Base-by-base conservation (phyloP, 2,888 invertebrate genomes). In the Onthophagus sagittarius region DNA sequence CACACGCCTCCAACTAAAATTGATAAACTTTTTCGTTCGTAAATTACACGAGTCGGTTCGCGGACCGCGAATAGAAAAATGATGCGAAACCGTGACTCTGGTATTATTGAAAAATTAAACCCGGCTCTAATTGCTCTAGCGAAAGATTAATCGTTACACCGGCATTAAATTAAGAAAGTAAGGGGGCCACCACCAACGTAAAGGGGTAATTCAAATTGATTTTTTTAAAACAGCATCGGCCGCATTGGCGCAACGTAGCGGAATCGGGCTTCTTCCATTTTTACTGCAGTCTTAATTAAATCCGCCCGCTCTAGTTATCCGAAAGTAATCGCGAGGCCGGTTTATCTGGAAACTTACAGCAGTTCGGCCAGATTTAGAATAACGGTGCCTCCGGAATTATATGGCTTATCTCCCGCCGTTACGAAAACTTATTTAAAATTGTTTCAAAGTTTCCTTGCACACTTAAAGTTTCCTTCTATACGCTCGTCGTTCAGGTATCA, bases 201-300 rank as follows among this genome's bases (percentile, higher is more conserved):
- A 53, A 53, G 39, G 7, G 39, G 11, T 9, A 53, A 53, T 53
- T 53, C 39, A 53, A 53, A 53, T 53, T 53, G 39, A 53, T 53
- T 53, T 53, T 23, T 23, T 53, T 53, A 1, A 53, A 53, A 53
- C 39, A 11, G 39, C 39, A 53, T 53, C 39, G 39, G 39, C 39
- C 39, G 39, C 39, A 53, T 53, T 53, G 39, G 39, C 39, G 39
- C 39, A 53, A 53, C 39, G 39, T 9, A 53, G 39, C 9, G 39
- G 23, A 23, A 23, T 23, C 39, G 7, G 39, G 9, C 39, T 11
- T 53, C 39, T 53, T 53, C 39, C 39, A 53, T 53, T 53, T 67
- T 32, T 67, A 32, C 67, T 31, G 67, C 67, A 67, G 23, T 67
- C 32, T 67, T 67, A 67, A 67, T 67, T 67, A 67, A 67, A 15